Conservation (phyloP, 2,797 vertebrate species). For the Echeneis naucrates region DNA sequence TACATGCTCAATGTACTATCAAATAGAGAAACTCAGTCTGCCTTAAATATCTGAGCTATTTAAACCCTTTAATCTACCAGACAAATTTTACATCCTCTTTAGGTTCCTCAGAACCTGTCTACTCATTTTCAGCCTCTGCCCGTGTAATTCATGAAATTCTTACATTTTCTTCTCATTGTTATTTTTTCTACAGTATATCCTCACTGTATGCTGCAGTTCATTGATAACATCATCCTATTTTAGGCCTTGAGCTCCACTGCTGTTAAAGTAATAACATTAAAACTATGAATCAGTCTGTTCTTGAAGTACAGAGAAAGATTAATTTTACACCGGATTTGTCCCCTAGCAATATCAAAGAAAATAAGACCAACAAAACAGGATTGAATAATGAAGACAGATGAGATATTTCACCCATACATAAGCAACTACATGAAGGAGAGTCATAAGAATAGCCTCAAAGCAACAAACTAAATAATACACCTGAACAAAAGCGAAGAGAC, state of each 20-base stretch:
- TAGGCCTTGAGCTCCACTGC: not conserved
- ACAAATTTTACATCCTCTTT: not conserved
- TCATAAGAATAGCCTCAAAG: not conserved
- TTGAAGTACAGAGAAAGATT: constrained; percentile 23
- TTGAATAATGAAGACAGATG: constrained; percentile 28
- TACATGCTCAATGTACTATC: not conserved
- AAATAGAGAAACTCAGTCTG: not conserved
- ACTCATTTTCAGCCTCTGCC: not conserved
- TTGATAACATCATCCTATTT: constrained; percentile 7
- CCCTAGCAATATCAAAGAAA: constrained; percentile 12
- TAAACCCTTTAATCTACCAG: not conserved
- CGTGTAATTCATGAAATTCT: not conserved
- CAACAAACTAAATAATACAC: constrained; percentile 20
- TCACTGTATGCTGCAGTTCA: not conserved
- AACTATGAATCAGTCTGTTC: constrained; percentile 5
- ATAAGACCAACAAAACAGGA: constrained; percentile 4
- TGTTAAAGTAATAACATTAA: constrained; percentile 30
- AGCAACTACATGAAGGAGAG: constrained; percentile 9
- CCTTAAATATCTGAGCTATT: not conserved
- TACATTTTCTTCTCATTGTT: not conserved
- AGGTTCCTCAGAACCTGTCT: not conserved
- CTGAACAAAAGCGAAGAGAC: constrained; percentile 12
- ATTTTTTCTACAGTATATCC: not conserved
- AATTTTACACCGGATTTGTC: constrained; percentile 4
- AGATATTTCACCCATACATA: constrained; percentile 20